A percentile compares a stretch with the other conserved stretches of the same genome.
Evolutionary conservation across 2,797 vertebrate species (phyloP).

Genomic region (Falco concolor): DNA sequence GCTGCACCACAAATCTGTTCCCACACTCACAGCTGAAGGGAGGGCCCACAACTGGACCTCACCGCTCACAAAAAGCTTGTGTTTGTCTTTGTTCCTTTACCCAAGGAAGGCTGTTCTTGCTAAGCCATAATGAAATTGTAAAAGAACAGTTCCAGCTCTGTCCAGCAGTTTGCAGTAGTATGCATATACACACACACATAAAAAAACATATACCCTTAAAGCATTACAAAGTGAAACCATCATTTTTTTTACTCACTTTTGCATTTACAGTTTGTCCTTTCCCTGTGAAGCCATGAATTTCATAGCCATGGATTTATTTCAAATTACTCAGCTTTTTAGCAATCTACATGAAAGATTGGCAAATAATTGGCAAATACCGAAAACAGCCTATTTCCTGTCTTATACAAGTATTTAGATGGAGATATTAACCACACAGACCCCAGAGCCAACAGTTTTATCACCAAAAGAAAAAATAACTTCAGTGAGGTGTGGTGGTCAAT

Average conservation of each 20-base stretch:
- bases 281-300: neutral
- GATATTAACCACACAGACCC: neutral
- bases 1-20: neutral
- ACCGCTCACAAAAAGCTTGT: neutral
- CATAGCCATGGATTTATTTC: neutral
- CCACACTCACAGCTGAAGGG: rapidly evolving
- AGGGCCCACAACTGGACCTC: rapidly evolving
- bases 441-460: neutral
- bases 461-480: neutral
- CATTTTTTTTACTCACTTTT: neutral
- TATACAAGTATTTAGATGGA: neutral
- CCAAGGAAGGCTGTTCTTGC: neutral
- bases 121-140: neutral
- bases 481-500: neutral
- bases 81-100: neutral
- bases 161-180: neutral
- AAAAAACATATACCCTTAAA: neutral
- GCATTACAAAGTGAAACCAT: neutral
- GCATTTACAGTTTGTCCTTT: neutral
- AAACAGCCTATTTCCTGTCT: neutral
- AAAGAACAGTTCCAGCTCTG: neutral
- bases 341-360: neutral
- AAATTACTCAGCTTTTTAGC: neutral
- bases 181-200: neutral
- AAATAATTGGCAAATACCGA: neutral